These are phyloP conservation scores for Triops longicaudatus DNA, from an alignment of 1,140 invertebrate genomes.

Conservation along the genomic window DNA sequence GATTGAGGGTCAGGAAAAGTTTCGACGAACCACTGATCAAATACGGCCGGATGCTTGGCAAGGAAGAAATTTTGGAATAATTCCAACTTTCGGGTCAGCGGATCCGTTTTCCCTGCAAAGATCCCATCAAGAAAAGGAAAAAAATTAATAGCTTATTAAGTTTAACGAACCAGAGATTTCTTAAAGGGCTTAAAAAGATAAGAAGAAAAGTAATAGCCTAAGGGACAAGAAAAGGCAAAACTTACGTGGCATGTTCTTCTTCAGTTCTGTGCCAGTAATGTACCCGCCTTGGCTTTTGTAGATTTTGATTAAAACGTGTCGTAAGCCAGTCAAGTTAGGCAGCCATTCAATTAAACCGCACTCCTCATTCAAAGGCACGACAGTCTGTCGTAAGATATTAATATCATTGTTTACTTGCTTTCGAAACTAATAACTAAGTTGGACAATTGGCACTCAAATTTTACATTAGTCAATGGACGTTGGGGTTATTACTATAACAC, in stretches of 20 bases:
- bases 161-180: not conserved
- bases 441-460: not conserved
- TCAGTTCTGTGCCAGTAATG: constrained; percentile 48
- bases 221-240: not conserved
- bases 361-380: constrained; percentile 86
- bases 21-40: constrained; percentile 81
- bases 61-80: constrained; percentile 58
- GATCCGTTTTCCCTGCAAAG: constrained; percentile 45
- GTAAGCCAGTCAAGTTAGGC: constrained; percentile 69
- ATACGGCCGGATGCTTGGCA: constrained; percentile 67
- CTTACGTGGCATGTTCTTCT: constrained; percentile 46
- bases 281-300: constrained; percentile 59
- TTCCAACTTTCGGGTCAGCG: constrained; percentile 59
- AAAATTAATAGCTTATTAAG: constrained; percentile 21
- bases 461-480: not conserved
- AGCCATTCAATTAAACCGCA: constrained; percentile 96
- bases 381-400: constrained; percentile 45
- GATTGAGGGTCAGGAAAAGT: constrained; percentile 81
- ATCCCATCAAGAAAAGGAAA: constrained; percentile 20
- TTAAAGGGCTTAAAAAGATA: not conserved
- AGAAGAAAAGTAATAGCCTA: not conserved
- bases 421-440: not conserved
- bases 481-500: not conserved
- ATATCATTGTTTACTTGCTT: constrained; percentile 14
- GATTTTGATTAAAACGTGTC: constrained; percentile 56